A percentile compares a stretch with the other conserved stretches of the same genome.
phyloP scores from a whole-genome alignment of 2,888 invertebrate genomes.

The Ennomos fuscantarius region DNA sequence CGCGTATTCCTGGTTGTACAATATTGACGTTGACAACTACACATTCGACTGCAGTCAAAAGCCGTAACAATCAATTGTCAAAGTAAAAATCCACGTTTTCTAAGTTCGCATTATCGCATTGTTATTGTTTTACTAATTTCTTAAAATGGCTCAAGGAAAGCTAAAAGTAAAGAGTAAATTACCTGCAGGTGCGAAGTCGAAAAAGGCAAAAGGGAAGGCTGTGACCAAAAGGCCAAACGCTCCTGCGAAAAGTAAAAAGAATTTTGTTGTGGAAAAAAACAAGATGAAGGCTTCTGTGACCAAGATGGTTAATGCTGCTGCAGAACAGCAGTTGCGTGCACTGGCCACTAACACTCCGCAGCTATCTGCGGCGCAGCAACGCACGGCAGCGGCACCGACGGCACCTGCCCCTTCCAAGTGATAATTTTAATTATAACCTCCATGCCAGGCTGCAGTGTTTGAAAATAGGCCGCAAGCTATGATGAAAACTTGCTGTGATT shows the following conservation, averaged over 20 bases:
- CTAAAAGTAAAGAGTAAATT: conserved; percentile 87
- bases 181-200: conserved; percentile 82
- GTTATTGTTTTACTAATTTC: background rate
- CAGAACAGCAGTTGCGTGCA: conserved; percentile 87
- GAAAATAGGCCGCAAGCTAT: background rate
- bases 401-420: conserved; percentile 67
- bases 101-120: too few relatives aligned
- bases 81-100: too few relatives aligned
- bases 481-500: conserved; percentile 4
- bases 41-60: too few relatives aligned
- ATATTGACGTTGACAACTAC: too few relatives aligned
- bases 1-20: too few relatives aligned
- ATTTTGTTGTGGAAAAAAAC: conserved; percentile 81
- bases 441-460: conserved; percentile 4
- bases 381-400: conserved; percentile 72
- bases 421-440: conserved; percentile 42
- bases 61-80: too few relatives aligned
- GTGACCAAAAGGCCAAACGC: conserved; percentile 86
- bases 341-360: conserved; percentile 82
- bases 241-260: conserved; percentile 87
- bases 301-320: conserved; percentile 89
- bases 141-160: conserved; percentile 88
- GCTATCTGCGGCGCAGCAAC: conserved; percentile 78
- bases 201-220: conserved; percentile 81
- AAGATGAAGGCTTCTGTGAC: conserved; percentile 88